These are phyloP conservation scores for Homarus americanus DNA, from an alignment of 1,140 invertebrate species.

Conservation along the genomic window DNA sequence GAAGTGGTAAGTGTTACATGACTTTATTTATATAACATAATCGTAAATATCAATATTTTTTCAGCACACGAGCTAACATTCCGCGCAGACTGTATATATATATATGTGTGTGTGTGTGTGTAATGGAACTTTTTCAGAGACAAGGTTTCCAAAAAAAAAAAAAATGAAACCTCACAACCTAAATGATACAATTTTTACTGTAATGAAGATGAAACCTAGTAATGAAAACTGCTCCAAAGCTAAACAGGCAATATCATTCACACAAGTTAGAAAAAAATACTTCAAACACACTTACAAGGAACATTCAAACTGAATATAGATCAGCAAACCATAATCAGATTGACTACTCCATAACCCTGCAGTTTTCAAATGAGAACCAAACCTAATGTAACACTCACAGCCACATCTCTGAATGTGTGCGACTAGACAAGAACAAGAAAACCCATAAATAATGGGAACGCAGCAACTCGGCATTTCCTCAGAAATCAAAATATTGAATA, in stretches of 20 bases:
- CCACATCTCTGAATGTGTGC: constrained; percentile 29
- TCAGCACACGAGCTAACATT: too few species aligned
- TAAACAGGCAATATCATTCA: neutral
- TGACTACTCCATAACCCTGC: too few species aligned
- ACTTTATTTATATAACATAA: too few species aligned
- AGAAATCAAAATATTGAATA: too few species aligned
- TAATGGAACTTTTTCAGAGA: too few species aligned
- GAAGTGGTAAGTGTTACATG: too few species aligned
- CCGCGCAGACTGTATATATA: too few species aligned
- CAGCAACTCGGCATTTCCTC: neutral
- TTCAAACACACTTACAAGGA: neutral
- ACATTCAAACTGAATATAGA: too few species aligned
- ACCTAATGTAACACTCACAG: constrained; percentile 42
- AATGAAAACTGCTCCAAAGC: neutral
- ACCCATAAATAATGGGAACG: neutral
- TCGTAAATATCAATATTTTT: too few species aligned
- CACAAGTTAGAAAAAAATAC: neutral
- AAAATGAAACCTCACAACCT: constrained; percentile 13
- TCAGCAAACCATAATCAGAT: too few species aligned
- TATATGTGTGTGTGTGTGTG: too few species aligned
- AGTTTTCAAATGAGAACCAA: neutral
- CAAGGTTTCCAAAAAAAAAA: neutral
- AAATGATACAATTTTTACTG: constrained; percentile 1
- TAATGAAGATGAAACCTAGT: neutral
- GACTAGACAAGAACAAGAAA: constrained; percentile 8